Evolutionary conservation across 1,140 invertebrate species (phyloP), one percentile per base, ranked within the genome.

Genomic region (Saccostrea glomerata): DNA sequence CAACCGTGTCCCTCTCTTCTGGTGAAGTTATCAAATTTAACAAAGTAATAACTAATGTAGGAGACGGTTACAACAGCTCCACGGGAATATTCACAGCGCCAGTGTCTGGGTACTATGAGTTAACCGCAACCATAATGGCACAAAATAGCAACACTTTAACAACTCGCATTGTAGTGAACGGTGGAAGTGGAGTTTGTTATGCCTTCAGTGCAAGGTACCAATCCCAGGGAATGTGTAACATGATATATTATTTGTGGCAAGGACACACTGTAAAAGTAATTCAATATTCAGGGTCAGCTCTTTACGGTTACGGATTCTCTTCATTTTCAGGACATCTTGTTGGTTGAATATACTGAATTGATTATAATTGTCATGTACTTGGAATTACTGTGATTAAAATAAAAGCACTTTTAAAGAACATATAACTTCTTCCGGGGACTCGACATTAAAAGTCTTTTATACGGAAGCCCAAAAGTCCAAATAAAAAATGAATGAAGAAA

Each of bases 11-110:
- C 0, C 40, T 86, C 23, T 63, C 56, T 17, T 40, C 85, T 25
- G 63, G 63, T 54, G 56, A 86, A 25, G 36, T 86, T 0, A 86
- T 86, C 3, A 40, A 40, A 63, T 86, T 86, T 40, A 63, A 86
- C 25, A 60, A 66, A 9, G 63, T 86, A 40, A 86, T 70, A 60
- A 86, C 85, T 9, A 86, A 86, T 40, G 40, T 86, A 0, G 85
- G 85, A 23, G 40, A 86, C 2, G 85, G 56, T 0, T 86, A 86
- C 85, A 63, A 66, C 36, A 54, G 63, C 6, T 63, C 58, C 40
- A 63, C 63, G 17, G 85, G 85, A 13, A 23, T 63, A n/a, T 86
- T 86, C 60, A 86, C 58, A 15, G 36, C 56, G 17, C 85, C 85
- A 15, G 58, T 36, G 9, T 54, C 30, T 5, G 85, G 85, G 17